These are phyloP conservation scores for Zosterops japonicus DNA, from an alignment of 2,113 vertebrate genomes.

Conservation along the genomic window DNA sequence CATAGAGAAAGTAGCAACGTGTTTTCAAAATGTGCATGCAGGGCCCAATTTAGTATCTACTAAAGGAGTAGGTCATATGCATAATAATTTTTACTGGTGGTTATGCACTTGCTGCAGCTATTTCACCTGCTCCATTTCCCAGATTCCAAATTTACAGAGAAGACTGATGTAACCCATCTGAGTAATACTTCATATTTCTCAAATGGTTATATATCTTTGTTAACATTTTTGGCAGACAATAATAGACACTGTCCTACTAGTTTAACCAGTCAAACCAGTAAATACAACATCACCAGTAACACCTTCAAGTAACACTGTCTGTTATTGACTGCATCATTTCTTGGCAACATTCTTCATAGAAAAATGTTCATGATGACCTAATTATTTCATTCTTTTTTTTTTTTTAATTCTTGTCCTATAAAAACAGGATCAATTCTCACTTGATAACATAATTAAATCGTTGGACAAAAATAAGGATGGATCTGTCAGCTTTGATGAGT, in stretches of 20 bases:
- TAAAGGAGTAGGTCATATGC: not conserved
- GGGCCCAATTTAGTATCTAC: not conserved
- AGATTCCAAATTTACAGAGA: not conserved
- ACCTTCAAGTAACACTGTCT: not conserved
- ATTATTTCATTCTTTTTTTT: not conserved
- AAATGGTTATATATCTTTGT: not conserved
- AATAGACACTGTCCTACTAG: not conserved
- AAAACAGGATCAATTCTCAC: conserved; percentile 56
- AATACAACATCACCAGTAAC: not conserved
- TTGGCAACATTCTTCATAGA: not conserved
- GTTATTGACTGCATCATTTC: not conserved
- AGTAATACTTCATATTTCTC: not conserved
- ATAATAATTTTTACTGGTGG: not conserved
- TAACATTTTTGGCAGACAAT: not conserved
- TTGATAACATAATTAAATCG: conserved; percentile 49
- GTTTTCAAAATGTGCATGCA: not conserved
- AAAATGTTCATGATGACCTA: not conserved
- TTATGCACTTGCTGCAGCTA: not conserved
- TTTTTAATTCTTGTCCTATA: not conserved
- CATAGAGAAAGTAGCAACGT: not conserved
- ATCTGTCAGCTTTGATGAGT: conserved; percentile 61
- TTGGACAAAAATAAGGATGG: conserved; percentile 64
- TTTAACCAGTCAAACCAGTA: not conserved
- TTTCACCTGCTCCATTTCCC: not conserved
- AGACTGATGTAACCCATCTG: not conserved